Evolutionary conservation across 2,797 vertebrate species (phyloP).

Genomic region (Esox lucius): DNA sequence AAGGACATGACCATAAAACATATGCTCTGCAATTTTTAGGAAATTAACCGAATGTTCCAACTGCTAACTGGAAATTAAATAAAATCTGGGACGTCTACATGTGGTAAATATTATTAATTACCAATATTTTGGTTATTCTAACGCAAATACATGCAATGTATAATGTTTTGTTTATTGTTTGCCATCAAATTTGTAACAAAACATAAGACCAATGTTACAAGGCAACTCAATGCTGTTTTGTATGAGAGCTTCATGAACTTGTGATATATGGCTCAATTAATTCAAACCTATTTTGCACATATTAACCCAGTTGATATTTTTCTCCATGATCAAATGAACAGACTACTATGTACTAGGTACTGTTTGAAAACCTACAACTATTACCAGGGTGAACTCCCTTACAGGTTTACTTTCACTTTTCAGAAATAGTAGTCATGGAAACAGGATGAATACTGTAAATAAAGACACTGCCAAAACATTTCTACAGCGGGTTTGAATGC

Average conservation of each 20-base stretch:
- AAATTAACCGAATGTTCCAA: constrained; percentile 12
- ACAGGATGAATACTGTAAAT: too few species aligned
- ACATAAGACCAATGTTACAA: neutral
- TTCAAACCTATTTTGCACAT: too few species aligned
- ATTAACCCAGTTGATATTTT: too few species aligned
- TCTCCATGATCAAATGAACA: too few species aligned
- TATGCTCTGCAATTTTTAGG: neutral
- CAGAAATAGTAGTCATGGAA: too few species aligned
- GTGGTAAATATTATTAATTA: neutral
- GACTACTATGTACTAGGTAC: too few species aligned
- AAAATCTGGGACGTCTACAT: too few species aligned
- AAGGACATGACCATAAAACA: constrained; percentile 1
- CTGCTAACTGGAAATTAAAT: neutral
- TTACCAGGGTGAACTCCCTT: too few species aligned
- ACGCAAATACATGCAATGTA: constrained; percentile 18
- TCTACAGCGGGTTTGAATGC: too few species aligned
- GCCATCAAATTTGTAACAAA: neutral
- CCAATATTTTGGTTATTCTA: constrained; percentile 8
- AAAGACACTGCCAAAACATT: too few species aligned
- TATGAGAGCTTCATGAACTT: neutral
- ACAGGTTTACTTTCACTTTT: too few species aligned
- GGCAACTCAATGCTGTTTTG: neutral
- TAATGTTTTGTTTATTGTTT: constrained; percentile 9
- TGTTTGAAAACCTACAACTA: neutral
- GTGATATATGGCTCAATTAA: neutral